A percentile compares a stretch with the other conserved stretches of the same genome.
Evolutionary conservation across 2,888 invertebrate species (phyloP).

Genomic region (Drosophila stalkeri): DNA sequence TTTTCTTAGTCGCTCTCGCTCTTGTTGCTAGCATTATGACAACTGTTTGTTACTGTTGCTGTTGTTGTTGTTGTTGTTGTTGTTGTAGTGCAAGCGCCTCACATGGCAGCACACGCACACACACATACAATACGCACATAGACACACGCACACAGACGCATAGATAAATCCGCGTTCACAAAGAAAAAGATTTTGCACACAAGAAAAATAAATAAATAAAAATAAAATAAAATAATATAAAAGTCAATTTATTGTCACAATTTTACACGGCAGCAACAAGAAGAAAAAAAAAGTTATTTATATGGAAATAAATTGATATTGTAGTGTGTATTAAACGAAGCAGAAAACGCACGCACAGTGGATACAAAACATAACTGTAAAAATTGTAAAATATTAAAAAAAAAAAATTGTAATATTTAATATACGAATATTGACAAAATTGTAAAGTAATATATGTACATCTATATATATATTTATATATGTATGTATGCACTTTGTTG

Average conservation of each 20-base stretch:
- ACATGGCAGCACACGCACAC: slow-evolving; percentile 52
- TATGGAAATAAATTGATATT: not conserved
- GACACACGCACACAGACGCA: slow-evolving; percentile 20
- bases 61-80: slow-evolving; percentile 30
- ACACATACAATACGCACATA: slow-evolving; percentile 5
- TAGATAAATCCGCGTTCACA: slow-evolving; percentile 63
- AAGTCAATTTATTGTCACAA: slow-evolving; percentile 49
- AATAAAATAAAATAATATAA: slow-evolving; percentile 22
- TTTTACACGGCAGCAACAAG: slow-evolving; percentile 48
- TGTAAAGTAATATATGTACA: slow-evolving; percentile 3
- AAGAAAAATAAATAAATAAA: slow-evolving; percentile 7
- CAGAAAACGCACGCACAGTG: slow-evolving; percentile 65
- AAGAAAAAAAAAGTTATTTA: not conserved
- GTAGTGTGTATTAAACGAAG: slow-evolving; percentile 58
- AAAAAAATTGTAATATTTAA: not conserved
- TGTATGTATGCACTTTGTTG: slow-evolving; percentile 27
- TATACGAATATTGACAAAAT: not conserved
- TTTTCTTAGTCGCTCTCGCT: slow-evolving; percentile 42
- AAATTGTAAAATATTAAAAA: slow-evolving; percentile 32
- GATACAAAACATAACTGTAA: slow-evolving; percentile 40
- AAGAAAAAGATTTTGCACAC: slow-evolving; percentile 54
- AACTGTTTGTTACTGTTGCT: slow-evolving; percentile 44
- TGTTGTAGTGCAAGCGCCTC: slow-evolving; percentile 47
- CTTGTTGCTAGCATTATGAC: slow-evolving; percentile 56
- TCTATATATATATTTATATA: not conserved